Evolutionary conservation across 2,888 invertebrate genomes (phyloP).

Genomic region (Maniola hyperantus): DNA sequence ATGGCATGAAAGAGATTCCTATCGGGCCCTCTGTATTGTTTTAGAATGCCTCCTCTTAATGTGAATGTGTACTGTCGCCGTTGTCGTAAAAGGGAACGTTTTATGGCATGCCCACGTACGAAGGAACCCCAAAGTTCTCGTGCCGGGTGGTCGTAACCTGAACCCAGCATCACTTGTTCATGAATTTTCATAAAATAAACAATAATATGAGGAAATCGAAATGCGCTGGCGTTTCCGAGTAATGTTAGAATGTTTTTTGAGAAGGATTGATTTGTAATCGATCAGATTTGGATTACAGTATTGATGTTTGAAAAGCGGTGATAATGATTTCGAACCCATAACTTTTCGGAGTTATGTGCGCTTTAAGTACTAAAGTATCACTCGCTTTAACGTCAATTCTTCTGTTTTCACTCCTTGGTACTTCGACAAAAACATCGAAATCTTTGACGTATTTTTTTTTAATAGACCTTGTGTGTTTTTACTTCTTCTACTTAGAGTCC

Average conservation of each 20-base stretch:
- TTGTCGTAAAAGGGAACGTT: constrained; percentile 69
- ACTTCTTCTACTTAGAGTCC: not conserved
- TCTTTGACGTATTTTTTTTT: no score
- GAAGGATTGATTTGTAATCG: constrained; percentile 2
- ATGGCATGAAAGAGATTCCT: constrained; percentile 60
- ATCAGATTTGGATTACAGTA: not conserved
- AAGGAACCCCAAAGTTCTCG: constrained; percentile 53
- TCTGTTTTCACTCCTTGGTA: no score
- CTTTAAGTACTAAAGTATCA: no score
- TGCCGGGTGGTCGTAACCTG: constrained; percentile 64
- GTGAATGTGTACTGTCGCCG: constrained; percentile 57
- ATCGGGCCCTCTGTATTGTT: constrained; percentile 60
- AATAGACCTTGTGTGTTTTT: no score
- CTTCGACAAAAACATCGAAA: no score
- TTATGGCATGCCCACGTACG: constrained; percentile 56
- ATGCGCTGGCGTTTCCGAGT: constrained; percentile 13
- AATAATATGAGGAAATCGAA: constrained; percentile 42
- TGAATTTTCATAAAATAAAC: constrained; percentile 63
- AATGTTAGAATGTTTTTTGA: not conserved
- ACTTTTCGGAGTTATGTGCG: no score
- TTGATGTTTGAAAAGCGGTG: not conserved
- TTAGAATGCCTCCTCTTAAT: constrained; percentile 47
- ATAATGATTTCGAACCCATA: no score
- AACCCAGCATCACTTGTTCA: constrained; percentile 58
- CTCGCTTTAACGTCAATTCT: no score